Evolutionary conservation across 2,888 invertebrate genomes (phyloP).

Genomic region (Drosophila subquinaria): DNA sequence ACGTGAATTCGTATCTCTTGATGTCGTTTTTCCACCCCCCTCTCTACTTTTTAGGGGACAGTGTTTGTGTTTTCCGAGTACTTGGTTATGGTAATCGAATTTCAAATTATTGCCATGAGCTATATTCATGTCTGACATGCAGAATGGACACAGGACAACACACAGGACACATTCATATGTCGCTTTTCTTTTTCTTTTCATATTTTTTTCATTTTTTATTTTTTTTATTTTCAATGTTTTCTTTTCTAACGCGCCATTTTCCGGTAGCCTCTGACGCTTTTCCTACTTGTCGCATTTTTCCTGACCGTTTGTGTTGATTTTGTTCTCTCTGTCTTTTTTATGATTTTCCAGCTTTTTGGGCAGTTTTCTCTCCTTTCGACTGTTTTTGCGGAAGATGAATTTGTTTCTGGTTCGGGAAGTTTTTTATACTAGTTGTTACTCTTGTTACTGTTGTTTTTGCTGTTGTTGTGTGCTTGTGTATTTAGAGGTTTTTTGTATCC

Average conservation of each 20-base stretch:
- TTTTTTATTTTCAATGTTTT: conserved; percentile 14
- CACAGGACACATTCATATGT: conserved; percentile 17
- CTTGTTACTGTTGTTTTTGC: conserved; percentile 26
- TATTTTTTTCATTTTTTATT: neutral
- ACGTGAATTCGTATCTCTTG: conserved; percentile 13
- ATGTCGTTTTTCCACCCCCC: neutral
- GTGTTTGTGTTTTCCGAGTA: conserved; percentile 75
- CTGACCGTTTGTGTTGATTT: conserved; percentile 20
- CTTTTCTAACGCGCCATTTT: conserved; percentile 51
- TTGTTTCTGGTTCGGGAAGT: conserved; percentile 44
- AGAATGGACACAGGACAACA: conserved; percentile 28
- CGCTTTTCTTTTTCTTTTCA: conserved; percentile 1
- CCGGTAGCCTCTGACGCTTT: conserved; percentile 47
- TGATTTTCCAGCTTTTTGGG: conserved; percentile 30
- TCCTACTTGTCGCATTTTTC: conserved; percentile 39
- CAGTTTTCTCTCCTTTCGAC: conserved; percentile 2
- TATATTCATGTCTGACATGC: conserved; percentile 64
- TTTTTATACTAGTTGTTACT: conserved; percentile 36
- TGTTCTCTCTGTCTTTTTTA: conserved; percentile 22
- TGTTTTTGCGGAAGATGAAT: conserved; percentile 63
- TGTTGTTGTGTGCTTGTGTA: conserved; percentile 34
- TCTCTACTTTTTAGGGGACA: neutral
- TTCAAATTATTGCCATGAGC: conserved; percentile 82
- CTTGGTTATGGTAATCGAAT: conserved; percentile 84
- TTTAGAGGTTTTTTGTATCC: conserved; percentile 45